Conservation (phyloP, 2,113 vertebrate genomes). For the Anarrhichthys ocellatus region DNA sequence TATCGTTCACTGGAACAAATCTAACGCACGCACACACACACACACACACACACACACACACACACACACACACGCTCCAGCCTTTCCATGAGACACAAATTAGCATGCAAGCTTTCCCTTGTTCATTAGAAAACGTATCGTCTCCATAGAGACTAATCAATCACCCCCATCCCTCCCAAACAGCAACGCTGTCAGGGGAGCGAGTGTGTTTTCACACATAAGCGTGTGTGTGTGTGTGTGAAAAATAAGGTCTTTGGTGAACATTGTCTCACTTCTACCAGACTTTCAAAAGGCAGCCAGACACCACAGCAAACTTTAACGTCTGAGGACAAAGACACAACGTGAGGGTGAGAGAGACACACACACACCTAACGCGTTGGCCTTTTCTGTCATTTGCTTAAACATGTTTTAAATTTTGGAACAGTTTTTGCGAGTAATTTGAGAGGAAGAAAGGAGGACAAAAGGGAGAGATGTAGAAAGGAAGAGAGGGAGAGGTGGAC, state of each 20-base stretch:
- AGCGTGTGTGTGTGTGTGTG: slow-evolving; percentile 14
- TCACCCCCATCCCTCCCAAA: slow-evolving; percentile 59
- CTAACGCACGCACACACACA: neutral
- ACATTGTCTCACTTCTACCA: slow-evolving; percentile 39
- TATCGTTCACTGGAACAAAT: neutral
- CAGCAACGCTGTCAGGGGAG: slow-evolving; percentile 53
- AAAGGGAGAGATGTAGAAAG: slow-evolving; percentile 11
- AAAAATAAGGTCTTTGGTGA: slow-evolving; percentile 35
- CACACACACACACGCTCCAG: slow-evolving; percentile 15
- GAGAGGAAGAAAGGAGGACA: slow-evolving; percentile 37
- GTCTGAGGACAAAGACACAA: slow-evolving; percentile 44
- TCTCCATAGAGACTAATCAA: slow-evolving; percentile 74
- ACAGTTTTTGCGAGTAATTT: slow-evolving; percentile 26
- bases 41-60: slow-evolving; percentile 20
- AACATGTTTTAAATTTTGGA: slow-evolving; percentile 60
- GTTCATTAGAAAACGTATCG: slow-evolving; percentile 72
- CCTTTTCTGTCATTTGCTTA: slow-evolving; percentile 51
- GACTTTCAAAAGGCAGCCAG: slow-evolving; percentile 50
- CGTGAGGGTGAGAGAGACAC: slow-evolving; percentile 24
- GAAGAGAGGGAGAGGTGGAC: neutral
- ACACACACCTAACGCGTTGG: neutral
- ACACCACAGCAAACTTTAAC: slow-evolving; percentile 39
- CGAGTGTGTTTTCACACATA: neutral
- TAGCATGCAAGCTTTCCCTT: slow-evolving; percentile 68
- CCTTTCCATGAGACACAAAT: slow-evolving; percentile 62